Conservation (phyloP, 2,113 vertebrate genomes). For the Recurvirostra avosetta region DNA sequence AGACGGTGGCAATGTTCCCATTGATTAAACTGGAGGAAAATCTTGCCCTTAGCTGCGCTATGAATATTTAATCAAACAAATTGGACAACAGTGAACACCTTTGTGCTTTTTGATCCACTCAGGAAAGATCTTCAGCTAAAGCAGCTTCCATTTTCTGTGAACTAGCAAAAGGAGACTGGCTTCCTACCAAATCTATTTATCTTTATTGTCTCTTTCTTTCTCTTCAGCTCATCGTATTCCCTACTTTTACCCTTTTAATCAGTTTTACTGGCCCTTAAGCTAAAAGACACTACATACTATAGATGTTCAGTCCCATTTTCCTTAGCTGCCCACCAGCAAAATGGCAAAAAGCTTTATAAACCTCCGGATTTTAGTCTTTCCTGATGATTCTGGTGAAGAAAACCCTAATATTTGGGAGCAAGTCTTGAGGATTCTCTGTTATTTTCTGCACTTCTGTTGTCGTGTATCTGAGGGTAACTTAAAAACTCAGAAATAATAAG, state of each 20-base stretch:
- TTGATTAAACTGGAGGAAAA: background rate
- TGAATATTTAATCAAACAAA: background rate
- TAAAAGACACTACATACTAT: background rate
- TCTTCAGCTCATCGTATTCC: background rate
- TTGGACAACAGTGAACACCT: background rate
- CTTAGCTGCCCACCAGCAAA: background rate
- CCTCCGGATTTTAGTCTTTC: background rate
- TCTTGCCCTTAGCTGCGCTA: background rate
- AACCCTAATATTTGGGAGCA: background rate
- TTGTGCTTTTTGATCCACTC: background rate
- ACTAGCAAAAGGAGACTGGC: background rate
- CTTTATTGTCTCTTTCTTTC: background rate
- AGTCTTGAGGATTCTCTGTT: background rate
- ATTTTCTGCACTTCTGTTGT: background rate
- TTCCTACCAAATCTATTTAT: background rate
- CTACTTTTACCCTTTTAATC: background rate
- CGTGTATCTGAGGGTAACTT: background rate
- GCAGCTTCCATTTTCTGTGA: background rate
- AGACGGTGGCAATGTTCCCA: background rate
- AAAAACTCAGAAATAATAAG: background rate
- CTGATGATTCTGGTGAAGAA: background rate
- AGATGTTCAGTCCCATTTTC: background rate
- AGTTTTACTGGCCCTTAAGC: background rate
- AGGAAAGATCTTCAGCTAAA: background rate
- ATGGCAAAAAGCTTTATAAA: background rate